A percentile compares a stretch with the other conserved stretches of the same genome.
Conservation (phyloP, 2,113 vertebrate genomes). For the Chloebia gouldiae region DNA sequence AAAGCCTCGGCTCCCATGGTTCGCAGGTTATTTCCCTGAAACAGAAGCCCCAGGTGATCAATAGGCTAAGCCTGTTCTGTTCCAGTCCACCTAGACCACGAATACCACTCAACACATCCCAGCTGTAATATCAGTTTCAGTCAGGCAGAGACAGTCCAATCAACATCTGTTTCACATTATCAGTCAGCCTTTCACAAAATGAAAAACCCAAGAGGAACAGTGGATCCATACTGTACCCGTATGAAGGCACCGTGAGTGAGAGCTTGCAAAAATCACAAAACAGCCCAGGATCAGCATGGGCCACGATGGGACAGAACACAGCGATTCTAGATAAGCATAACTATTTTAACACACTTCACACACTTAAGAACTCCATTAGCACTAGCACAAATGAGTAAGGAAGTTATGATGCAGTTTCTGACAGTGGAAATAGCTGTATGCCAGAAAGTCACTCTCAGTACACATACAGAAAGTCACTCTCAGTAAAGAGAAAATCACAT, state of each 20-base stretch:
- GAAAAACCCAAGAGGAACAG: accelerated
- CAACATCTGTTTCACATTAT: accelerated
- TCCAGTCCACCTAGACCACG: background rate
- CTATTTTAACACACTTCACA: background rate
- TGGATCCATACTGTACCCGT: background rate
- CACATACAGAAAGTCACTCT: background rate
- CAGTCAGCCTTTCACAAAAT: background rate
- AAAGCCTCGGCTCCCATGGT: slow-evolving; percentile 81
- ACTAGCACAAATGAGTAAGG: background rate
- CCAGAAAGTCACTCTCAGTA: no score
- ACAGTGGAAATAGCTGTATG: background rate
- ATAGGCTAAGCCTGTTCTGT: background rate
- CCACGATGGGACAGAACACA: accelerated
- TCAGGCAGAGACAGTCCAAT: background rate
- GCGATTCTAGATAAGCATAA: background rate
- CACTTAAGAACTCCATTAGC: background rate
- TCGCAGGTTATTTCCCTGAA: slow-evolving; percentile 92
- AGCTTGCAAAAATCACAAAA: background rate
- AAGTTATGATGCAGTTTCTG: background rate
- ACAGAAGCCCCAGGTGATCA: background rate
- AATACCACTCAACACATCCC: background rate
- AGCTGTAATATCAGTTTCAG: background rate
- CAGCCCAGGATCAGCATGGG: background rate
- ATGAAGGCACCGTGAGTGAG: background rate
- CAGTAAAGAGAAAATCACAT: background rate